Evolutionary conservation across 2,113 vertebrate species (phyloP).

Genomic region (Nerophis lumbriciformis): DNA sequence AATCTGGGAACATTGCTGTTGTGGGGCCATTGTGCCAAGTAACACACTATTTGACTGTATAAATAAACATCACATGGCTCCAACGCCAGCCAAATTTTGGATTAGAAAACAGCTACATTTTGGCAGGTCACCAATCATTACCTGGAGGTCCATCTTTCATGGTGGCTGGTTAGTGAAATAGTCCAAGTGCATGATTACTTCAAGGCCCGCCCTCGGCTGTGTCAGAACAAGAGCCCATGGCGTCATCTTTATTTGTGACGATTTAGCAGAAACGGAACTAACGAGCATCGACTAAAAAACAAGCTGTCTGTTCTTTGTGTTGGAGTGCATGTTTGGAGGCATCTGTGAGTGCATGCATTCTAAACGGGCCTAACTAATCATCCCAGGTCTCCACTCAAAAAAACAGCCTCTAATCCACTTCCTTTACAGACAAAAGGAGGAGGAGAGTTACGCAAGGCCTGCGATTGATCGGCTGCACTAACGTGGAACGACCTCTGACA

Average conservation of each 20-base stretch:
- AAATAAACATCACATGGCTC: slow-evolving; percentile 28
- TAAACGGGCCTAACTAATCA: slow-evolving; percentile 68
- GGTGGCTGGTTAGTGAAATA: slow-evolving; percentile 31
- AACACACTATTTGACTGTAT: slow-evolving; percentile 15
- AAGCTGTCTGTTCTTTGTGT: slow-evolving; percentile 40
- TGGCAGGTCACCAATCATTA: slow-evolving; percentile 33
- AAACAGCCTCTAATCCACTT: slow-evolving; percentile 65
- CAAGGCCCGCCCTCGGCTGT: slow-evolving; percentile 6
- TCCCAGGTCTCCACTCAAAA: slow-evolving; percentile 56
- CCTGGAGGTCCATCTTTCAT: slow-evolving; percentile 16
- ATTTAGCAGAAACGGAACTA: slow-evolving; percentile 41
- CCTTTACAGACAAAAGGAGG: slow-evolving; percentile 63
- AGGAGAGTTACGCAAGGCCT: slow-evolving; percentile 65
- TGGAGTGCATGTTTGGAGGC: slow-evolving; percentile 53
- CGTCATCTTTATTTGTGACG: slow-evolving; percentile 30
- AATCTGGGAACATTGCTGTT: slow-evolving; percentile 13
- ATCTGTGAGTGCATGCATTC: slow-evolving; percentile 61
- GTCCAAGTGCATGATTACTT: slow-evolving; percentile 18
- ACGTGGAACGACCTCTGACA: slow-evolving; percentile 67
- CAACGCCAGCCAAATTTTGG: slow-evolving; percentile 20
- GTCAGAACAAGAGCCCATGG: slow-evolving; percentile 21
- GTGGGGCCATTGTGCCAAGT: not conserved
- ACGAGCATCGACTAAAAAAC: slow-evolving; percentile 43
- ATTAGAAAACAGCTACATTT: slow-evolving; percentile 13
- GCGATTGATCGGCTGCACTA: slow-evolving; percentile 67